Percentiles rank a stretch among this genome's conserved stretches.
Conservation (phyloP, 2,113 vertebrate species). For the Chaetura pelagica region DNA sequence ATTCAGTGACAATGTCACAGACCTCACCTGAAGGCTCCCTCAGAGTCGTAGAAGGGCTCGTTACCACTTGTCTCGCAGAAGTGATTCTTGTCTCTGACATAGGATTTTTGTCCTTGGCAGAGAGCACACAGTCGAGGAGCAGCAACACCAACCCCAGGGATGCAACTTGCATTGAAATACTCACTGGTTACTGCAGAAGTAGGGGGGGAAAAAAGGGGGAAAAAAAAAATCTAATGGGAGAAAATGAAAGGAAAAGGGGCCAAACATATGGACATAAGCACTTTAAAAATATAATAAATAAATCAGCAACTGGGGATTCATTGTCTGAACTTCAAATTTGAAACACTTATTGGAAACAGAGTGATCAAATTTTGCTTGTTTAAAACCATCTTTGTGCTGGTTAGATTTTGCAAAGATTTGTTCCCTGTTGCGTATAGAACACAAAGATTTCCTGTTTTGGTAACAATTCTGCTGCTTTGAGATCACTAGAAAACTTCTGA, state of each 20-base stretch:
- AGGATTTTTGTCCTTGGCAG: slow-evolving; percentile 88
- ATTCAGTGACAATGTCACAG: neutral
- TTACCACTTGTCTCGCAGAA: slow-evolving; percentile 87
- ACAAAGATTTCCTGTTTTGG: neutral
- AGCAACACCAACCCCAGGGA: slow-evolving; percentile 83
- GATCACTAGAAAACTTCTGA: neutral
- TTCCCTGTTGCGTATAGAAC: neutral
- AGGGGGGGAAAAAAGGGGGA: too few species aligned
- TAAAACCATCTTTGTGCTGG: neutral
- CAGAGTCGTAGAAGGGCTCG: slow-evolving; percentile 87
- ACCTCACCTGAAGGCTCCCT: slow-evolving; percentile 88
- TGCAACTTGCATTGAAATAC: slow-evolving; percentile 88
- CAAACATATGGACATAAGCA: neutral
- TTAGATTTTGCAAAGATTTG: neutral
- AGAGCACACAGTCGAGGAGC: slow-evolving; percentile 79
- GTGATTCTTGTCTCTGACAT: slow-evolving; percentile 83
- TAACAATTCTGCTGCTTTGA: neutral
- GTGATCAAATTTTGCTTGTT: neutral
- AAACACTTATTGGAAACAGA: neutral
- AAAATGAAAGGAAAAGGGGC: neutral
- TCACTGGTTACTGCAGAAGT: slow-evolving; percentile 75
- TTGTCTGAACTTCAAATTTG: neutral
- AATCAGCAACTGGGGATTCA: neutral
- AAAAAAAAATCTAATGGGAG: neutral
- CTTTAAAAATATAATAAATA: neutral